Conservation (phyloP, 92 coral and sea anemone species). For the Phenganax marumi region DNA sequence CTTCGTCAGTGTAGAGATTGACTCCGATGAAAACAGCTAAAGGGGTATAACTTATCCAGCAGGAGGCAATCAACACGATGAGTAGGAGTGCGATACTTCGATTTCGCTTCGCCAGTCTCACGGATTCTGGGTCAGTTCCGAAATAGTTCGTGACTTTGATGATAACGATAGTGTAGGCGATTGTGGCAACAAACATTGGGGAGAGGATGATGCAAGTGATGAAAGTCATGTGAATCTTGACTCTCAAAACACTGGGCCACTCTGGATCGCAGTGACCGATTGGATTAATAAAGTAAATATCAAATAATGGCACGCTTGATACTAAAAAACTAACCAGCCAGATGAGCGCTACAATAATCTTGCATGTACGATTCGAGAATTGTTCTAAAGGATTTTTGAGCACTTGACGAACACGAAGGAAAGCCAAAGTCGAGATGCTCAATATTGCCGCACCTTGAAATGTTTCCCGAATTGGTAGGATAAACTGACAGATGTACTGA, state of each 20-base stretch:
- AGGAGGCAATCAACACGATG: conserved; percentile 10
- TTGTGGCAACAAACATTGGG: conserved; percentile 30
- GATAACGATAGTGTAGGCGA: conserved; percentile 20
- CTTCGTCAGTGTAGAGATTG: background rate
- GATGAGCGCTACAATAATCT: background rate
- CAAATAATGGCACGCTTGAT: background rate
- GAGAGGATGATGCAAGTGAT: conserved; percentile 20
- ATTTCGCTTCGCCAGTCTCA: background rate
- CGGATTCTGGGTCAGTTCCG: background rate
- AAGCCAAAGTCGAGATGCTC: background rate
- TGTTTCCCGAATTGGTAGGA: conserved; percentile 32
- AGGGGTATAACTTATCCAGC: conserved; percentile 32
- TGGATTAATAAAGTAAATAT: background rate
- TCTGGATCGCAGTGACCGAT: conserved; percentile 7
- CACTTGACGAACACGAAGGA: conserved; percentile 18
- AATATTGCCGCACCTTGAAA: conserved; percentile 11
- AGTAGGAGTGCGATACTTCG: conserved; percentile 1
- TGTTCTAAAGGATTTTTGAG: background rate
- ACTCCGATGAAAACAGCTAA: conserved; percentile 8
- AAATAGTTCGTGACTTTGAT: conserved; percentile 1
- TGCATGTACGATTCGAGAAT: conserved; percentile 2
- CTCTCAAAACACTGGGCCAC: background rate
- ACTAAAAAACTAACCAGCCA: conserved; percentile 22
- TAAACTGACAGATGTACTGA: conserved; percentile 18
- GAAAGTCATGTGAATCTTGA: conserved; percentile 1